Base-by-base conservation (phyloP, 2,797 vertebrate genomes). In the Anguilla marmorata region DNA sequence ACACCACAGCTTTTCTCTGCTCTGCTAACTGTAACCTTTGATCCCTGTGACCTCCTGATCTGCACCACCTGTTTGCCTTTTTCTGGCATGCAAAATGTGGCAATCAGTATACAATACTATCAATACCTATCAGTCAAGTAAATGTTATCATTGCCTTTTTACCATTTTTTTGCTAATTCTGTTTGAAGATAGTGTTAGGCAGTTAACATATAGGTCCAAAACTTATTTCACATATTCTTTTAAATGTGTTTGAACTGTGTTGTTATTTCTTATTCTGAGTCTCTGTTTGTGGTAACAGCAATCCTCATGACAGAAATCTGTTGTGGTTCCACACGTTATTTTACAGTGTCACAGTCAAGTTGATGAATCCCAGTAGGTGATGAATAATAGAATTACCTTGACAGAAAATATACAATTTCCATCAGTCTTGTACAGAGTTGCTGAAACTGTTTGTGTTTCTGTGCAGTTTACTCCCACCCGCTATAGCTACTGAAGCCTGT, bases 61-160 rank as follows among this genome's bases (percentile, higher is more conserved):
- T 30, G 52, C n/a, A 60, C 74, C 86, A 87, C 76, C 56, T 66
- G 76, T 87, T 82, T 85, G 52, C 27, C 1, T 41, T 9, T 2
- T 76, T 11, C 11, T 37, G 72, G 72, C 54, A 56, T 56, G 54
- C 54, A 56, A 56, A 14, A 56, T 56, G 16, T 58, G 56, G 56
- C 14, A 58, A 16, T 58, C 56, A 19, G 14, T 16, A 58, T 19
- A 14, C 56, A 58, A 24, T 45, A 45, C 41, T 45, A 45, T 45
- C 41, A 45, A 45, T n/a, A 24, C 24, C 69, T 33, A 30, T 72
- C 69, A 69, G 27, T 27, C 24, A 72, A 72, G 5, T 27, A 72
- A 72, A 72, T 33, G n/a, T 72, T 27, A 72, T 72, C 8, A 2
- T 27, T 1, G 9, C 66, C 27, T 30, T 27, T 12, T 72, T 30